phyloP scores from a whole-genome alignment of 1,140 invertebrate species.

The Drosophila ogumai region DNA sequence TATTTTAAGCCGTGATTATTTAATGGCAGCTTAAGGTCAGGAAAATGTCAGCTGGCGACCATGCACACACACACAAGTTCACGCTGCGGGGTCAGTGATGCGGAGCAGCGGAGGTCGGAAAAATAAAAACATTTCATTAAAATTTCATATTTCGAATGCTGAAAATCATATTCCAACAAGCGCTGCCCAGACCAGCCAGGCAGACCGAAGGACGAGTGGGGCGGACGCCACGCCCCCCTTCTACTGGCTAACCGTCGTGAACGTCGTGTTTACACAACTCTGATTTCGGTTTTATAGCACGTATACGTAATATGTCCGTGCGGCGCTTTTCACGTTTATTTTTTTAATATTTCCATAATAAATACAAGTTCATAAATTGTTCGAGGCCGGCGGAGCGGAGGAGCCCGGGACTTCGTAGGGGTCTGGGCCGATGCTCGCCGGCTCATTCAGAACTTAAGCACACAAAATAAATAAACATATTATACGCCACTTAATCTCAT shows the following conservation, averaged over 20 bases:
- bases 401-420: not conserved
- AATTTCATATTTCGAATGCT: conserved; percentile 66
- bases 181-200: conserved; percentile 3
- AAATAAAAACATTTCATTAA: conserved; percentile 67
- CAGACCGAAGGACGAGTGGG: conserved; percentile 15
- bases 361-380: conserved; percentile 67
- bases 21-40: conserved; percentile 61
- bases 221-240: not conserved
- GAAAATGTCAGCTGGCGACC: conserved; percentile 40
- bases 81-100: conserved; percentile 5
- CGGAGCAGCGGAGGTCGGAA: conserved; percentile 6
- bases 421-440: not conserved
- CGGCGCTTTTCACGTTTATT: conserved; percentile 51
- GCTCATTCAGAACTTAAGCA: conserved; percentile 52
- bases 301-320: conserved; percentile 56
- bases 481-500: conserved; percentile 74
- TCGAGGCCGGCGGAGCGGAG: conserved; percentile 1
- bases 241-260: conserved; percentile 30
- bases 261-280: conserved; percentile 48
- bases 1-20: conserved; percentile 63
- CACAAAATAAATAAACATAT: conserved; percentile 76
- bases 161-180: conserved; percentile 59
- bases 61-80: not conserved
- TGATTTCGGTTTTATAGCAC: conserved; percentile 64
- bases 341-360: conserved; percentile 69